A percentile compares a stretch with the other conserved stretches of the same genome.
These are phyloP conservation scores for Ptychochromis oligacanthus DNA, from an alignment of 2,113 vertebrate genomes.

Conservation along the genomic window DNA sequence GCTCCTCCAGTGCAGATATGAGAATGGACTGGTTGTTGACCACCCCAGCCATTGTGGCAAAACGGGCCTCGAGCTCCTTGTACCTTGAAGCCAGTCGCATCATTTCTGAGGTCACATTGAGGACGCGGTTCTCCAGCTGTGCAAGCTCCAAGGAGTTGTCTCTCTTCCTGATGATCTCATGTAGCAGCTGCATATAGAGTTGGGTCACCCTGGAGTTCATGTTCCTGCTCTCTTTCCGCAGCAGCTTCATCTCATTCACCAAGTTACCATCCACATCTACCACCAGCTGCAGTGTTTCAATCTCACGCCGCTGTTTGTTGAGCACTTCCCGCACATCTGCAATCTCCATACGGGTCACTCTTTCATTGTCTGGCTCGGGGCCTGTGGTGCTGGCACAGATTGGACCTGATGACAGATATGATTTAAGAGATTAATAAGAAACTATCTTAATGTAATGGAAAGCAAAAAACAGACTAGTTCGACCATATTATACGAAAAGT, in stretches of 20 bases:
- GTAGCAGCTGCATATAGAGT: slow-evolving; percentile 97
- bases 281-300: slow-evolving; percentile 92
- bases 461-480: neutral
- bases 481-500: neutral
- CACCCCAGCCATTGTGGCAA: slow-evolving; percentile 86
- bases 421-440: slow-evolving; percentile 23
- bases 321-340: slow-evolving; percentile 93
- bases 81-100: slow-evolving; percentile 90
- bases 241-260: slow-evolving; percentile 95
- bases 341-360: slow-evolving; percentile 95
- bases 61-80: slow-evolving; percentile 91
- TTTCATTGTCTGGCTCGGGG: slow-evolving; percentile 85
- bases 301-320: slow-evolving; percentile 91
- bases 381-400: slow-evolving; percentile 92
- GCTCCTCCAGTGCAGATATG: slow-evolving; percentile 90
- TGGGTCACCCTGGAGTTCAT: slow-evolving; percentile 99
- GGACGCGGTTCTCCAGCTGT: slow-evolving; percentile 94
- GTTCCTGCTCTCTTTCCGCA: slow-evolving; percentile 97
- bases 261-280: slow-evolving; percentile 96
- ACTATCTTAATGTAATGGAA: neutral
- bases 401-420: slow-evolving; percentile 81
- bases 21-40: slow-evolving; percentile 97
- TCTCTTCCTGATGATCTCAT: slow-evolving; percentile 97
- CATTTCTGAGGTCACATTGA: slow-evolving; percentile 97
- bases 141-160: slow-evolving; percentile 96